Evolutionary conservation across 2,797 vertebrate genomes (phyloP), one percentile per base, ranked within the genome.

Genomic region (Cirrhinus molitorella): DNA sequence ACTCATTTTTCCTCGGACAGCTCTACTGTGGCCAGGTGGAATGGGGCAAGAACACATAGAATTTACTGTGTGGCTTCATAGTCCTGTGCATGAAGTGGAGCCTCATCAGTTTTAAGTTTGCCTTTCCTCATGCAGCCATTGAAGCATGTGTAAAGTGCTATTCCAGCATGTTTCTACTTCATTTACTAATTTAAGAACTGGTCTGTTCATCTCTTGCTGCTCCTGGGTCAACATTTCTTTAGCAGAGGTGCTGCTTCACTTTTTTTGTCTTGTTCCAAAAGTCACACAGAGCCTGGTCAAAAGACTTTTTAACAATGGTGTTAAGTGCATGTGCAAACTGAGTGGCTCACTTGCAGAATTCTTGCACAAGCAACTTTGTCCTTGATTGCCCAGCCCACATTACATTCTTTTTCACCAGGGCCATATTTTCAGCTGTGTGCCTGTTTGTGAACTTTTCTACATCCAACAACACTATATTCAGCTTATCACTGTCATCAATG

Each of bases 241-340:
- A n/a, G n/a, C n/a, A n/a, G n/a, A n/a, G n/a, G n/a, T 51, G 76
- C 76, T 78, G n/a, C 13, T 23, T 37, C 8, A n/a, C 9, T 65
- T 65, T 57, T 6, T 34, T 6, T 75, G 53, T 19, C 45, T 61
- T 57, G 37, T 14, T n/a, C 0, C n/a, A 6, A 7, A 61, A 43
- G 19, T 55, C 72, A 34, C 16, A 34, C 14, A 75, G 49, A n/a
- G 72, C n/a, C 74, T 77, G 53, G 43, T n/a, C n/a, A n/a, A n/a
- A n/a, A n/a, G n/a, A n/a, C n/a, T n/a, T 61, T 76, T 61, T 57
- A 68, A 43, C 66, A 1, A 68, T 21, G 3, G 6, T 37, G 37
- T 37, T 40, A 14, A 59, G 16, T 2, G 25, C 34, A 76, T 76
- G 28, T 37, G 51, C 51, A 63, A 23, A 61, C 23, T 17, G 75